These are phyloP conservation scores for Stegana nigrithorax DNA, from an alignment of 2,888 invertebrate species.

Conservation along the genomic window DNA sequence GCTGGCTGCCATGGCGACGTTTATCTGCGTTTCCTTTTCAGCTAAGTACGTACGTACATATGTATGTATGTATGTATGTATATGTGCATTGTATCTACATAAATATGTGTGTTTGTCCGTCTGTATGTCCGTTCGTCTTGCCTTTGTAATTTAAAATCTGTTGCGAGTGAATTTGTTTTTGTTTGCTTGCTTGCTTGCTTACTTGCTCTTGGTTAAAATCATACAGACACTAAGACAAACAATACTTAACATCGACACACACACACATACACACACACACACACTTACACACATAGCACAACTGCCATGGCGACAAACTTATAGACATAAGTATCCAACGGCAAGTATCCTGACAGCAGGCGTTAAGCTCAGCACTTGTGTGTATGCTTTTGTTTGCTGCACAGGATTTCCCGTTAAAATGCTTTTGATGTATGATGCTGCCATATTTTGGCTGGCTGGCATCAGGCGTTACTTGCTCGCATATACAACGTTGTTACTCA, in stretches of 20 bases:
- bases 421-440: slow-evolving; percentile 11
- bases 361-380: background rate
- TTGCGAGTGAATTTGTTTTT: background rate
- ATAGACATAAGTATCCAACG: too few relatives aligned
- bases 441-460: background rate
- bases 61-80: background rate
- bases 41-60: too few relatives aligned
- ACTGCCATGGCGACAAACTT: too few relatives aligned
- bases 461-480: background rate
- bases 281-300: too few relatives aligned
- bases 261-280: background rate
- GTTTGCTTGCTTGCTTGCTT: background rate
- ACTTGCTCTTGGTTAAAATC: background rate
- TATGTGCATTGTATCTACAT: background rate
- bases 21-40: too few relatives aligned
- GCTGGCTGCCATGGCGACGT: background rate
- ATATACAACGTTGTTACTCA: background rate
- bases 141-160: slow-evolving; percentile 3
- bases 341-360: too few relatives aligned
- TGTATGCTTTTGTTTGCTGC: background rate
- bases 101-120: background rate
- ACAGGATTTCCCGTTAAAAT: slow-evolving; percentile 3
- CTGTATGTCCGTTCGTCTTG: background rate
- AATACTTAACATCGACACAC: background rate
- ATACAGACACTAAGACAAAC: background rate